Base-by-base conservation (phyloP, 30 jellyfish, hydroid and myxozoan species). In the Chrysaora quinquecirrha region DNA sequence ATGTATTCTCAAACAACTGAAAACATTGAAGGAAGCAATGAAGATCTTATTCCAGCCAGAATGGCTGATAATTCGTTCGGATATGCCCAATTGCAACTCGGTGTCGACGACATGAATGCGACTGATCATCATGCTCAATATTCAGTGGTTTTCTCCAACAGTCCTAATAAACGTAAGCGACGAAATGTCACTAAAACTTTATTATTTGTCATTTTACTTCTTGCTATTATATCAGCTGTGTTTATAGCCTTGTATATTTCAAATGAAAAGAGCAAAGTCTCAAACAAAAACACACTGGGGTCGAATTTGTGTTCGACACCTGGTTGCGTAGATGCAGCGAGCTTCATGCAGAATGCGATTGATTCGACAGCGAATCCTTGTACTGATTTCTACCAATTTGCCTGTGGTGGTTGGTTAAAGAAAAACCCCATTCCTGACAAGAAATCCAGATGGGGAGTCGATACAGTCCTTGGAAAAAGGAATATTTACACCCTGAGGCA, bases 331-430 rank as follows among this genome's bases (percentile, higher is more conserved):
- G 90, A 84, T 76, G 91, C 98, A 28, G 90, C 98, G 7, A 89
- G 89, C 34, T 78, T 83, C 77, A 90, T 90, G 82, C 83, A 84
- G 50, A 61, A 78, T 52, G 89, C 93, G 1, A 90, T 90, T 94
- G 96, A 90, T 76, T 25, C 28, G 1, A 12, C 85, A 1, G 90
- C 76, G 24, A 52, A 63, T 20, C 97, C 97, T 3, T 90, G 97
- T 61, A 75, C 84, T 16, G 67, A 84, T 60, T 90, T 90, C 35
- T 90, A 90, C 28, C 89, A 77, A 47, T 90, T 72, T 61, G 89
- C 97, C 0, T 90, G 97, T 52, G 97, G 97, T 24, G 94, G 94
- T 19, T 90, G 97, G 97, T 68, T 90, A 14, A 74, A 80, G 60
- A 84, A 72, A 50, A 73, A 87, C 33, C 97, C 97, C 7, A 85